Evolutionary conservation across 2,797 vertebrate species (phyloP).

Genomic region (Dipus sagitta): DNA sequence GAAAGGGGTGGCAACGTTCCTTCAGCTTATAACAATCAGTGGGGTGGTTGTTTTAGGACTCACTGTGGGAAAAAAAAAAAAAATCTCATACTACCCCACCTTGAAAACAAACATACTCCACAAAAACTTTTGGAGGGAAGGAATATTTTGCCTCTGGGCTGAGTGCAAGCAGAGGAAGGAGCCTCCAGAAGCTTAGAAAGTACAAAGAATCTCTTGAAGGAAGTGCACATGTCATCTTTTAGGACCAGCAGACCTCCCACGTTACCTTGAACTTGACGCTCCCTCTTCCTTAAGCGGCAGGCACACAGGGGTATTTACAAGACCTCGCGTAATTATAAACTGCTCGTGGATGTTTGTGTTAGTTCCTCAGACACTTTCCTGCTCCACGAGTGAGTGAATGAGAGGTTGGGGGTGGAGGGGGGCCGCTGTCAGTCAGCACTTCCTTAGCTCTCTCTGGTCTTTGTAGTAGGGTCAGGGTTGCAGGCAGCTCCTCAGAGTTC

Average conservation of each 20-base stretch:
- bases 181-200: conserved; percentile 1
- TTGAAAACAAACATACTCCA: conserved; percentile 67
- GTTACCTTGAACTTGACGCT: conserved; percentile 26
- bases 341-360: background rate
- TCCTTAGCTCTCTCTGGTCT: conserved; percentile 37
- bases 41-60: conserved; percentile 14
- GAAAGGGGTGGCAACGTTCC: background rate
- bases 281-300: background rate
- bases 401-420: background rate
- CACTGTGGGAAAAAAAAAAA: conserved; percentile 26
- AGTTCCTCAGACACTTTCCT: background rate
- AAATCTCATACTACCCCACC: conserved; percentile 55
- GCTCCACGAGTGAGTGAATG: background rate
- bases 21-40: conserved; percentile 25
- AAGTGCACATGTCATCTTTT: conserved; percentile 1
- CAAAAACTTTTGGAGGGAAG: conserved; percentile 64
- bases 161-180: conserved; percentile 47
- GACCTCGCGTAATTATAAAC: background rate
- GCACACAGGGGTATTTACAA: background rate
- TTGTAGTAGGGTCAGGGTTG: conserved; percentile 60
- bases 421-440: conserved; percentile 7
- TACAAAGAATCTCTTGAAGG: background rate
- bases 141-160: conserved; percentile 63
- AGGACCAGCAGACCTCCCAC: background rate
- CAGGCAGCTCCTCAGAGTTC: conserved; percentile 18